A percentile compares a stretch with the other conserved stretches of the same genome.
These are phyloP conservation scores for Montipora sp. DNA, from an alignment of 64 coral and sea anemone genomes.

Conservation along the genomic window DNA sequence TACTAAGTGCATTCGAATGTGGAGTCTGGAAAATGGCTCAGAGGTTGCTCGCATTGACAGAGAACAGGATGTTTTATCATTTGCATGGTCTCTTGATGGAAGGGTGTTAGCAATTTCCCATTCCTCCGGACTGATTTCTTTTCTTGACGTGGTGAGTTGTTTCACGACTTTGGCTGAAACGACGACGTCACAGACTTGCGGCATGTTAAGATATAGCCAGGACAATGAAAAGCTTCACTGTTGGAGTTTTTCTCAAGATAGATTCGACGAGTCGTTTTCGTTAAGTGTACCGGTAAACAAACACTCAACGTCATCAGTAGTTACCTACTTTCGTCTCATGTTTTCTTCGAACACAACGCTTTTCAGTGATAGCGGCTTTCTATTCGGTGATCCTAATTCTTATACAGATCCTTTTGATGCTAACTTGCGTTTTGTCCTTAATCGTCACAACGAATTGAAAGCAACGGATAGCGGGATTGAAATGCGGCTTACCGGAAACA, in stretches of 20 bases:
- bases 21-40: slow-evolving; percentile 34
- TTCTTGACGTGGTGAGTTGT: background rate
- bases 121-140: background rate
- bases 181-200: background rate
- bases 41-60: background rate
- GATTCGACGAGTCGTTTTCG: background rate
- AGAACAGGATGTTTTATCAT: slow-evolving; percentile 3
- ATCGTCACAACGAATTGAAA: background rate
- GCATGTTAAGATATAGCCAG: slow-evolving; percentile 9
- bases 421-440: background rate
- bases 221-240: background rate
- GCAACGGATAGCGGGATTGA: background rate
- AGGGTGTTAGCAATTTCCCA: slow-evolving; percentile 20
- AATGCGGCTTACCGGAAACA: background rate
- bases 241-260: background rate
- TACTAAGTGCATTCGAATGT: background rate
- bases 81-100: slow-evolving; percentile 28
- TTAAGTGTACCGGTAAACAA: background rate
- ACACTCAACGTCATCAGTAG: background rate
- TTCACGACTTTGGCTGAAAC: background rate
- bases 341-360: background rate
- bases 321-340: background rate
- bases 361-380: background rate
- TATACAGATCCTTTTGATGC: background rate
- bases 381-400: background rate